phyloP scores from a whole-genome alignment of 1,140 invertebrate genomes.

The Contarinia nasturtii region DNA sequence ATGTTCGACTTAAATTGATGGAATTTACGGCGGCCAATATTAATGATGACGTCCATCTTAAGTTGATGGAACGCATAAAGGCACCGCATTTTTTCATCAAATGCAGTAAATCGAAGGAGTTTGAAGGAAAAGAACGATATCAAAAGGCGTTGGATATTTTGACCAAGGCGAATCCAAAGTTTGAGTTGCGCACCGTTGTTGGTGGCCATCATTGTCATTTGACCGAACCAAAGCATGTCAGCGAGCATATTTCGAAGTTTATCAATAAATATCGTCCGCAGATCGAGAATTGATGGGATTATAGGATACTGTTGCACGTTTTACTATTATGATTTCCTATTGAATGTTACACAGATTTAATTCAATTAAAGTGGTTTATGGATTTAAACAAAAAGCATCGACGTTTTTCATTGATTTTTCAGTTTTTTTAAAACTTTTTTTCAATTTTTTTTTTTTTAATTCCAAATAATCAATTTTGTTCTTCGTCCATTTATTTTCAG shows the following conservation, averaged over 20 bases:
- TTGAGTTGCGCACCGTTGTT: slow-evolving; percentile 31
- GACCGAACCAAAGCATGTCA: slow-evolving; percentile 33
- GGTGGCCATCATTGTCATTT: slow-evolving; percentile 51
- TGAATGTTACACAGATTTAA: no score
- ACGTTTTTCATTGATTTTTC: no score
- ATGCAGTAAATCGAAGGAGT: slow-evolving; percentile 26
- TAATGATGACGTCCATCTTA: slow-evolving; percentile 23
- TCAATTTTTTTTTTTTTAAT: no score
- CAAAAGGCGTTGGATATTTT: slow-evolving; percentile 30
- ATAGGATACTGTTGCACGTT: no score
- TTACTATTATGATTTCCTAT: no score
- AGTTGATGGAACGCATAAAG: slow-evolving; percentile 22
- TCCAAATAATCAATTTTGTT: no score
- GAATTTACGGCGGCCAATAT: slow-evolving; percentile 17
- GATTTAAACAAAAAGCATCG: no score
- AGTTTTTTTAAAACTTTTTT: no score
- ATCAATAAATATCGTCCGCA: slow-evolving; percentile 24
- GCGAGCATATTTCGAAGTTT: slow-evolving; percentile 29
- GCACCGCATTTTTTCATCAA: slow-evolving; percentile 30
- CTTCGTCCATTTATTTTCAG: no score
- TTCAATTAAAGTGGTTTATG: no score
- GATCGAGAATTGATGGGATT: no score
- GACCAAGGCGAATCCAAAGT: slow-evolving; percentile 27
- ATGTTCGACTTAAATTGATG: slow-evolving; percentile 26
- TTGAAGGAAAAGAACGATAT: slow-evolving; percentile 25